Evolutionary conservation across 1,140 invertebrate genomes (phyloP).

Genomic region (Macrotrachela quadricornifera): DNA sequence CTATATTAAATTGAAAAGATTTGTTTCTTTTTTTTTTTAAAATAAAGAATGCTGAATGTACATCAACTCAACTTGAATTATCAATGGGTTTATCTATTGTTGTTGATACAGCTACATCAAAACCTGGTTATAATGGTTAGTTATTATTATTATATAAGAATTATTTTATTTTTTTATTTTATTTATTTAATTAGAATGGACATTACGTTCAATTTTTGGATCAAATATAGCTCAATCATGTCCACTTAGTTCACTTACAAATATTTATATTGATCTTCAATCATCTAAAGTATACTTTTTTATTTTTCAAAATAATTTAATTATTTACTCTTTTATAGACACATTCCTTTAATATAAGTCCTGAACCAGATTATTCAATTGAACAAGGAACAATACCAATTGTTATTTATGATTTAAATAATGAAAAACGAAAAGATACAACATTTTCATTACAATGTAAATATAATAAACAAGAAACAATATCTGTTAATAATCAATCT

Average conservation of each 20-base stretch:
- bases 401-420: slow-evolving; percentile 42
- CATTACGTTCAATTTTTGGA: slow-evolving; percentile 60
- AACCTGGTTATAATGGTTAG: slow-evolving; percentile 28
- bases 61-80: slow-evolving; percentile 45
- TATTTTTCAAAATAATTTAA: too few relatives aligned
- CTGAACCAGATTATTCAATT: slow-evolving; percentile 34
- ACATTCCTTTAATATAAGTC: slow-evolving; percentile 29
- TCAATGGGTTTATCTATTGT: slow-evolving; percentile 61
- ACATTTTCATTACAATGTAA: slow-evolving; percentile 9
- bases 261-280: slow-evolving; percentile 50
- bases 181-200: too few relatives aligned
- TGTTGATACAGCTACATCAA: slow-evolving; percentile 44
- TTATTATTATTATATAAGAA: background rate
- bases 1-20: too few relatives aligned
- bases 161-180: slow-evolving; percentile 6
- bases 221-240: slow-evolving; percentile 53
- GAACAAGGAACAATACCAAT: slow-evolving; percentile 42
- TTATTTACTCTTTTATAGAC: slow-evolving; percentile 1
- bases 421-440: slow-evolving; percentile 23
- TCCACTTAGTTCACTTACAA: slow-evolving; percentile 50
- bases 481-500: slow-evolving; percentile 33
- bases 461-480: slow-evolving; percentile 24
- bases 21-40: too few relatives aligned
- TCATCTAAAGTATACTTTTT: background rate
- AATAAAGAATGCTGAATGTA: slow-evolving; percentile 40